Base-by-base conservation (phyloP, 2,113 vertebrate genomes). In the Callopanchax toddi region DNA sequence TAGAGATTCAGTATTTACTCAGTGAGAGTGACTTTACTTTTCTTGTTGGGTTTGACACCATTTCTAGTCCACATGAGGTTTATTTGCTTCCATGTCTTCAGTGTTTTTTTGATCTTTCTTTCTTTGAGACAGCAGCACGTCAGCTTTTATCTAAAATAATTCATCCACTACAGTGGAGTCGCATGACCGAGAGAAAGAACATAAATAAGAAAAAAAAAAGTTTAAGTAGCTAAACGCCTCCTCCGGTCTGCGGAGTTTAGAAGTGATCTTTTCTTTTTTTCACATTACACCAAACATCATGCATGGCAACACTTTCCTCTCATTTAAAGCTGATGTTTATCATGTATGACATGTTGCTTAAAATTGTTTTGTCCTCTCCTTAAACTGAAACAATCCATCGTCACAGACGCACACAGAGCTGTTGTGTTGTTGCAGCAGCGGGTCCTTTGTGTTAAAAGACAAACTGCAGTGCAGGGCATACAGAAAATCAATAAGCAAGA, bases 401-500 rank as follows among this genome's bases (percentile, higher is more conserved):
- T 39, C 50, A 49, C 54, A 65, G 70, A 75, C 75, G 46, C 26
- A 52, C 29, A 67, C 32, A 46, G 22, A 20, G 25, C 22, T 40
- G 43, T 77, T 51, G 40, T 53, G 67, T 11, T 23, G 44, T 73
- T 36, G 42, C 63, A 71, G 66, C 49, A 49, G 71, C 18, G 25
- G 57, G 71, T 84, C 73, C 74, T 79, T 83, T 85, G 83, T 85
- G 83, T 81, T 74, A 56, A 76, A 76, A 85, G 72, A 83, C 76
- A 71, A 85, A 80, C 40, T 40, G 70, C 23, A 1, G 66, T 18
- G 68, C 63, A 8, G 48, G 64, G 61, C 21, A 20, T 42, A 83
- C 81, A 74, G 79, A 80, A 91, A 91, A 92, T 90, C 88, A 89
- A 89, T 89, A 69, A 63, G 54, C 55, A 64, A 81, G 79, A 81